Base-by-base conservation (phyloP, 2,797 vertebrate species). In the Lutjanus argentimaculatus region DNA sequence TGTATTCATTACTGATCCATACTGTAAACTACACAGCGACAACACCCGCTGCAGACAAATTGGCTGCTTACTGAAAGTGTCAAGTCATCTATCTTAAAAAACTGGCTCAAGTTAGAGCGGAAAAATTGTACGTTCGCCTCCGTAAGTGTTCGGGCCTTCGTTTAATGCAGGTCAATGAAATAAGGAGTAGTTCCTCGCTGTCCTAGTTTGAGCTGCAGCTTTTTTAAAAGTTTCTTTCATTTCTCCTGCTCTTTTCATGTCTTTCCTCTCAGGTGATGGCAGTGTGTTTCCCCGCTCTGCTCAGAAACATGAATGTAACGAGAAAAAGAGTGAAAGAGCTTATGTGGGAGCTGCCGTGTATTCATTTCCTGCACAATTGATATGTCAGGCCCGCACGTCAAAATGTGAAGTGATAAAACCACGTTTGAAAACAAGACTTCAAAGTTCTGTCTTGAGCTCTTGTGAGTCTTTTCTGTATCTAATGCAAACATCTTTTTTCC, bases 61-160 rank as follows among this genome's bases (percentile, higher is more conserved):
- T 15, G 66, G 55, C 16, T 65, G 63, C 64, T 77, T 49, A 70
- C 72, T 67, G 40, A 51, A 82, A 76, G 74, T 43, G 68, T 49
- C 70, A 67, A 79, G 78, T 79, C 67, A 82, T 85, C 64, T 2
- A 19, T 88, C 78, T 84, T 53, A 56, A 77, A 25, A 77, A 80
- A 82, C 25, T 55, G 53, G 17, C 30, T 61, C 0, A 15, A 40
- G 46, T 61, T 25, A 30, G 8, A 46, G 19, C 40, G 57, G 19
- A 79, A 49, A 80, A 72, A 73, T 30, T 0, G 3, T 4, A 6
- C 0, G 4, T 13, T 12, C 17, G 16, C 13, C 6, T 5, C 52
- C 9, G 0, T 2, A 17, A 30, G 62, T 16, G 49, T 56, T 61
- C 7, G 22, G 22, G 8, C 11, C 9, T 72, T 43, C 16, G 17